phyloP scores from a whole-genome alignment of 2,113 vertebrate species.

The Antidorcas marsupialis region DNA sequence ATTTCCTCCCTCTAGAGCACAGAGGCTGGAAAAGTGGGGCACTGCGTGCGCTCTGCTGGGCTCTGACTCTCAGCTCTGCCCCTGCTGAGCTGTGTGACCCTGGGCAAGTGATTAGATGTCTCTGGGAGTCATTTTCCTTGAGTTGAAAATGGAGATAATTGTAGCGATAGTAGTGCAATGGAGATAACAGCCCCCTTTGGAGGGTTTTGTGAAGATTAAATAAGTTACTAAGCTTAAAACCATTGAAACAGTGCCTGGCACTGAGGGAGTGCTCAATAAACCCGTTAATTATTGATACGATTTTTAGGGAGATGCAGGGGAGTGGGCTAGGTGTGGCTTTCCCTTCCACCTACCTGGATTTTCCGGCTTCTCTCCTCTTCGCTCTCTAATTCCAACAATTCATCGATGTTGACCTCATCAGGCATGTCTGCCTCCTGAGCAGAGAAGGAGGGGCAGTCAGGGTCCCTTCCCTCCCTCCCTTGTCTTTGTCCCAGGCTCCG shows the following conservation, averaged over 20 bases:
- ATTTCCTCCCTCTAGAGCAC: neutral
- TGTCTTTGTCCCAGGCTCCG: neutral
- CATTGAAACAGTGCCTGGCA: neutral
- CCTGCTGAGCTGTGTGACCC: neutral
- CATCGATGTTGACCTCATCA: constrained; percentile 90
- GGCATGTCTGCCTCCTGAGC: constrained; percentile 85
- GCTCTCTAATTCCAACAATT: constrained; percentile 84
- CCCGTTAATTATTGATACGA: neutral
- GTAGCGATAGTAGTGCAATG: neutral
- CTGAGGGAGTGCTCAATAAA: neutral
- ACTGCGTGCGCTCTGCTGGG: accelerated
- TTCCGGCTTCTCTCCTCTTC: constrained; percentile 82
- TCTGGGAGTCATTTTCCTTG: neutral
- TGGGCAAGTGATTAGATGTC: neutral
- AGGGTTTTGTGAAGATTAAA: neutral
- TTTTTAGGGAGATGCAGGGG: neutral
- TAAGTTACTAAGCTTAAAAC: neutral
- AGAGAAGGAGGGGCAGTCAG: neutral
- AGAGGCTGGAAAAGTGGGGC: neutral
- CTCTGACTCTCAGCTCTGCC: neutral
- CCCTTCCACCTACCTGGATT: constrained; percentile 80
- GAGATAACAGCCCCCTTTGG: neutral
- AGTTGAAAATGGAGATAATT: neutral
- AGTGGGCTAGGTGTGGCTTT: too few species aligned
- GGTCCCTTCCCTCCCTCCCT: neutral